These are phyloP conservation scores for Alectoris magna DNA, from an alignment of 2,797 vertebrate genomes.

Conservation along the genomic window DNA sequence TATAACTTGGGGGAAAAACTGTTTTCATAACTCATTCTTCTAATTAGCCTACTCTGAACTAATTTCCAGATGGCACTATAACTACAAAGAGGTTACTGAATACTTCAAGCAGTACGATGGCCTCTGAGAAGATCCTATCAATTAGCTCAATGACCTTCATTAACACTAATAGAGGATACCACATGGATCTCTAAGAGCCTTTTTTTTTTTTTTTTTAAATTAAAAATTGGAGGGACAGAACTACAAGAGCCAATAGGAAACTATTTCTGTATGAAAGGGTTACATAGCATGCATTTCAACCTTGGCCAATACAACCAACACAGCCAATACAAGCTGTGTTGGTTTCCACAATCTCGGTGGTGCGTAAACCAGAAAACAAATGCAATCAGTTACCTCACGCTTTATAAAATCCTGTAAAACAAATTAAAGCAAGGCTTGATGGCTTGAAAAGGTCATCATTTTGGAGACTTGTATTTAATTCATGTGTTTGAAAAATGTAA, in stretches of 20 bases:
- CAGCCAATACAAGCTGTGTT: neutral
- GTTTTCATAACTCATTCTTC: constrained; percentile 58
- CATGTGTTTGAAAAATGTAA: neutral
- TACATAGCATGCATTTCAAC: neutral
- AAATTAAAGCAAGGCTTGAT: neutral
- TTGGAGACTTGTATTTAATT: neutral
- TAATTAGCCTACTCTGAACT: constrained; percentile 57
- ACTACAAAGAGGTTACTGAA: constrained; percentile 38
- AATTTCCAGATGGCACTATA: constrained; percentile 45
- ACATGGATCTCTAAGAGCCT: neutral
- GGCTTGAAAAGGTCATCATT: neutral
- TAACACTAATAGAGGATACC: constrained; percentile 30
- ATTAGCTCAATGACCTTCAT: constrained; percentile 20
- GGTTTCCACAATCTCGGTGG: neutral
- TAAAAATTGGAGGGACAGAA: neutral
- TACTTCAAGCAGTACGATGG: constrained; percentile 31
- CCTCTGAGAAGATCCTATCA: constrained; percentile 36
- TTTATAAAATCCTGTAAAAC: neutral
- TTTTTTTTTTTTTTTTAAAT: neutral
- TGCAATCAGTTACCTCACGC: neutral
- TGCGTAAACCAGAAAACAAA: constrained; percentile 15
- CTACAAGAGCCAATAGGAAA: neutral
- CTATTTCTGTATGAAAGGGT: neutral
- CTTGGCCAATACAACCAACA: neutral
- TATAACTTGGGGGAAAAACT: constrained; percentile 17